Base-by-base conservation (phyloP, 2,113 vertebrate genomes). In the Ginglymostoma cirratum region DNA sequence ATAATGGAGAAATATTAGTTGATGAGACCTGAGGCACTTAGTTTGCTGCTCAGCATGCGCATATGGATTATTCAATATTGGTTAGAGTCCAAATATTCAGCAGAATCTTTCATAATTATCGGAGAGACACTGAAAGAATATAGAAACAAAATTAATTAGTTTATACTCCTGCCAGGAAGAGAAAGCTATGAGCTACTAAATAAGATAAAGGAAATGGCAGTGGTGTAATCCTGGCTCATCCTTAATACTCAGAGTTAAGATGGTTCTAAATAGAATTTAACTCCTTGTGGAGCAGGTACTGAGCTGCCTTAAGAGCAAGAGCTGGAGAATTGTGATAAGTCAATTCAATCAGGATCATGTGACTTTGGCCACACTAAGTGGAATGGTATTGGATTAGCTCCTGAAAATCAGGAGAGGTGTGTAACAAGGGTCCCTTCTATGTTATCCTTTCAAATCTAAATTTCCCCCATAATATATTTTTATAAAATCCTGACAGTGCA, bases 31-130 rank as follows among this genome's bases (percentile, higher is more conserved):
- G 27, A 65, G 87, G 87, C 87, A 65, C 87, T 61, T 90, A 27
- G 27, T 14, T 61, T 55, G 87, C 87, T 61, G 15, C 86, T 34
- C 52, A 90, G 61, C 12, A 34, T 34, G 52, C 52, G 61, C 55
- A n/a, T 30, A 65, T 27, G n/a, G 48, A 90, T 90, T 90, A 90
- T 65, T 90, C 14, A 30, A n/a, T 65, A 34, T 90, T 90, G 87
- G 52, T 90, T 55, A 55, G 52, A 34, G 30, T 90, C 87, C 87
- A 90, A 90, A 90, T 90, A 55, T 34, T 90, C 87, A 90, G 87
- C 87, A 90, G 52, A 90, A 90, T 90, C 87, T 61, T 61, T 55
- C 87, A 65, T 65, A 90, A 90, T 90, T 90, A 90, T 90, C 87
- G 5, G 87, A 61, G 87, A 61, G 87, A 61, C 87, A 65, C 30